Evolutionary conservation across 2,888 invertebrate genomes (phyloP).

Genomic region (Eudemis profundana): DNA sequence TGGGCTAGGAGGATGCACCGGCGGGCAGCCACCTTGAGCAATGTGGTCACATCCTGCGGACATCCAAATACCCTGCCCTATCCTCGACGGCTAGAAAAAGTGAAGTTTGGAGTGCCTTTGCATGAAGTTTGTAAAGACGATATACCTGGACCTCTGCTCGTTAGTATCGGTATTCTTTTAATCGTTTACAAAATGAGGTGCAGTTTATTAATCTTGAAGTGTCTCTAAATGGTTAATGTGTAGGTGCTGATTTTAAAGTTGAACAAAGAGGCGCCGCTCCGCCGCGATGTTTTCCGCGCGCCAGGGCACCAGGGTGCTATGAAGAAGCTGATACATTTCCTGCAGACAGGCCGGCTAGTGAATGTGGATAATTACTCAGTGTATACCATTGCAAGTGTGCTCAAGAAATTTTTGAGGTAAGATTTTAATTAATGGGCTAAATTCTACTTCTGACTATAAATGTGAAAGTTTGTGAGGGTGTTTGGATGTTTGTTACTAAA

Average conservation of each 20-base stretch:
- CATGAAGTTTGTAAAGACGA: slow-evolving; percentile 98
- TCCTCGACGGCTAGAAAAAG: slow-evolving; percentile 94
- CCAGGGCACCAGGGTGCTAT: slow-evolving; percentile 97
- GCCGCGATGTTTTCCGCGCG: slow-evolving; percentile 97
- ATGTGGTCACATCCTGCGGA: slow-evolving; percentile 96
- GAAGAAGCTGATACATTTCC: slow-evolving; percentile 96
- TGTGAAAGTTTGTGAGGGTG: background rate
- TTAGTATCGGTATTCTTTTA: slow-evolving; percentile 75
- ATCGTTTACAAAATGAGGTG: background rate
- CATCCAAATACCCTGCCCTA: slow-evolving; percentile 92
- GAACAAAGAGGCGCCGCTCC: slow-evolving; percentile 96
- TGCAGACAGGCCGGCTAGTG: slow-evolving; percentile 94
- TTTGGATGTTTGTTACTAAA: background rate
- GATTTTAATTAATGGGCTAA: slow-evolving; percentile 19
- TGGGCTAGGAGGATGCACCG: slow-evolving; percentile 97
- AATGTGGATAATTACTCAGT: slow-evolving; percentile 98
- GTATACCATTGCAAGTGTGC: slow-evolving; percentile 98
- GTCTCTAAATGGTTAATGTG: slow-evolving; percentile 50
- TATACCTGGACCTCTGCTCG: slow-evolving; percentile 96
- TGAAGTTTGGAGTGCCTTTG: slow-evolving; percentile 96
- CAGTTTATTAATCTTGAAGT: background rate
- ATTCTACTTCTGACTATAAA: background rate
- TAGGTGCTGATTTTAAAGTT: slow-evolving; percentile 96
- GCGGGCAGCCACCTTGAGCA: slow-evolving; percentile 95
- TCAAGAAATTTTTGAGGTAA: slow-evolving; percentile 96